Conservation (phyloP, 2,113 vertebrate genomes). For the Eptesicus fuscus region DNA sequence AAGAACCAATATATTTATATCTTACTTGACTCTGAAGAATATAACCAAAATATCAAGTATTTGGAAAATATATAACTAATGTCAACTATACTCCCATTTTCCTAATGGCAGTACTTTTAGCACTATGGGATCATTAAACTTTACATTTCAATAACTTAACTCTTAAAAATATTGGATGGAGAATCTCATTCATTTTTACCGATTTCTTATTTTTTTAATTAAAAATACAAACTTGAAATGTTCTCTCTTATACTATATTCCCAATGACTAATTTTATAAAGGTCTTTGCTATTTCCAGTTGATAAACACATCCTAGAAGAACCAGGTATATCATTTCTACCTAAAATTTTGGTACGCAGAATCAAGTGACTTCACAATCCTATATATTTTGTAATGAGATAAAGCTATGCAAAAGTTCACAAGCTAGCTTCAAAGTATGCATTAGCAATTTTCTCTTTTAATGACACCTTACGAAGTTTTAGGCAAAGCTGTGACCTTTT, state of each 20-base stretch:
- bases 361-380: neutral
- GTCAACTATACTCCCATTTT: neutral
- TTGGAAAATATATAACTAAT: neutral
- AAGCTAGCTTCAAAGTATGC: neutral
- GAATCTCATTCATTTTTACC: slow-evolving; percentile 23
- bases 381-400: neutral
- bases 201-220: neutral
- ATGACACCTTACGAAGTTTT: neutral
- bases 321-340: neutral
- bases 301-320: neutral
- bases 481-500: neutral
- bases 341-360: neutral
- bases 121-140: neutral
- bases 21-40: neutral
- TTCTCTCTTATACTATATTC: neutral
- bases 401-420: neutral
- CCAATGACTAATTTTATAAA: neutral
- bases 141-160: neutral
- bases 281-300: neutral
- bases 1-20: neutral
- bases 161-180: neutral
- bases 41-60: slow-evolving; percentile 5
- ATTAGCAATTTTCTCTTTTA: neutral
- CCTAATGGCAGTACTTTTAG: neutral
- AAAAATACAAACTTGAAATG: neutral